These are phyloP conservation scores for Saguinus oedipus DNA, from an alignment of 2,797 vertebrate species.

Conservation along the genomic window DNA sequence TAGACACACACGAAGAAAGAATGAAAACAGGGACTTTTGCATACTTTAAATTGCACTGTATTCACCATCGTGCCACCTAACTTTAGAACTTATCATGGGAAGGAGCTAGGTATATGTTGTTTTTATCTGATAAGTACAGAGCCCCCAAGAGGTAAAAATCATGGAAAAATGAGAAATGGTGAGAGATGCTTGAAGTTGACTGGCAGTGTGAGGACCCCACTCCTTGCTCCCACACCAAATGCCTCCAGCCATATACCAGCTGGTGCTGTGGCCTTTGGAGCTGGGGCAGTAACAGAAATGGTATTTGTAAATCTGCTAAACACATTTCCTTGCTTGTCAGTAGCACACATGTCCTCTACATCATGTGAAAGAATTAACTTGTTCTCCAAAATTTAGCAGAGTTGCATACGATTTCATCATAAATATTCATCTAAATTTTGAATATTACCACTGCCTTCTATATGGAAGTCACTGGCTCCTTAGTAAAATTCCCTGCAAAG, in stretches of 20 bases:
- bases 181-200: background rate
- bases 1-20: background rate
- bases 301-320: background rate
- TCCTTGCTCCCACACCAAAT: background rate
- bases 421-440: background rate
- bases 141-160: background rate
- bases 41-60: background rate
- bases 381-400: background rate
- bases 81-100: background rate
- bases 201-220: background rate
- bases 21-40: background rate
- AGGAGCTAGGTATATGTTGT: background rate
- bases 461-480: background rate
- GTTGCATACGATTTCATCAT: background rate
- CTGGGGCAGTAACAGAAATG: background rate
- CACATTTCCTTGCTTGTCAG: background rate
- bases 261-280: background rate
- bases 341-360: background rate
- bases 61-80: background rate
- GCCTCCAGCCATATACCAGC: background rate
- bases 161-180: background rate
- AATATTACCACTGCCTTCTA: background rate
- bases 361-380: background rate
- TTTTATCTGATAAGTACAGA: background rate
- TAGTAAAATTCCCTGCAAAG: background rate